These are phyloP conservation scores for Caerostris extrusa DNA, from an alignment of 1,140 invertebrate species.

Conservation along the genomic window DNA sequence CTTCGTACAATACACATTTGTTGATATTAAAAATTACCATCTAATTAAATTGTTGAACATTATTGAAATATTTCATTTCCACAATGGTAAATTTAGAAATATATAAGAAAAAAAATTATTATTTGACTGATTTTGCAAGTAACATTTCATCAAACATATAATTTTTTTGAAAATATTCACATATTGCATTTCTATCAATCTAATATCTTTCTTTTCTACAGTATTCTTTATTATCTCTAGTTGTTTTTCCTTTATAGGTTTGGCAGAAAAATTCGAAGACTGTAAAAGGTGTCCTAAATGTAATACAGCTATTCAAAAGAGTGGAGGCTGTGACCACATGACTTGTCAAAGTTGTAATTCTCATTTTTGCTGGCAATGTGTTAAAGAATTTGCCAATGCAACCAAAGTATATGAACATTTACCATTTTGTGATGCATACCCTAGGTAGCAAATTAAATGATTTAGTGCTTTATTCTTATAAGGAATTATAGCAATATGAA, in stretches of 20 bases:
- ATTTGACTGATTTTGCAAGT: no score
- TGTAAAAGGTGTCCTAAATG: conserved; percentile 65
- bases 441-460: neutral
- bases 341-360: neutral
- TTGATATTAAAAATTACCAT: no score
- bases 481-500: neutral
- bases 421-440: neutral
- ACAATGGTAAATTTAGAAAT: no score
- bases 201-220: no score
- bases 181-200: no score
- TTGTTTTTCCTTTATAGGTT: neutral
- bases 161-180: no score
- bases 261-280: conserved; percentile 6
- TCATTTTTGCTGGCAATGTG: conserved; percentile 63
- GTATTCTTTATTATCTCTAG: no score
- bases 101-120: no score
- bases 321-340: conserved; percentile 52
- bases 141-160: no score
- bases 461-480: neutral
- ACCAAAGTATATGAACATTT: neutral
- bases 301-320: conserved; percentile 67
- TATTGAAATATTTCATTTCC: no score
- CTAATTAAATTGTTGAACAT: no score
- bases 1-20: no score
- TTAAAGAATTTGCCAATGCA: neutral